Conservation (phyloP, 2,113 vertebrate genomes). For the Paramormyrops kingsleyae region DNA sequence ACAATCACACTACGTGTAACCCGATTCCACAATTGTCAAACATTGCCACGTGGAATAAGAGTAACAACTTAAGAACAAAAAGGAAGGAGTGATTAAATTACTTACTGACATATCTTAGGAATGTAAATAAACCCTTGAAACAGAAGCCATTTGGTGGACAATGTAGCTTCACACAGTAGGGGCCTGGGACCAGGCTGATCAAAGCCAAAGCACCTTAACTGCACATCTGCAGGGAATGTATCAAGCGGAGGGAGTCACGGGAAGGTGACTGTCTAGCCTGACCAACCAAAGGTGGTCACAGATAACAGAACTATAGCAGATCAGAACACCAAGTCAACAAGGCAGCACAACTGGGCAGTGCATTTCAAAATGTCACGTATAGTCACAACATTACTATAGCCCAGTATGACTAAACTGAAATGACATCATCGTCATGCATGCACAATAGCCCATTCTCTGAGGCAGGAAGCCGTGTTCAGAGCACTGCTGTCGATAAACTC, state of each 20-base stretch:
- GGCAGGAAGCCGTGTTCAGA: conserved; percentile 39
- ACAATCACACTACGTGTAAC: background rate
- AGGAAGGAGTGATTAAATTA: background rate
- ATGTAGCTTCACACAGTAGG: conserved; percentile 20
- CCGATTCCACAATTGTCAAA: background rate
- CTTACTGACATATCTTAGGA: background rate
- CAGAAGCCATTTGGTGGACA: conserved; percentile 1
- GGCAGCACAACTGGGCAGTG: conserved; percentile 14
- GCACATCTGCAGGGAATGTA: conserved; percentile 23
- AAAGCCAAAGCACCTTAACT: conserved; percentile 32
- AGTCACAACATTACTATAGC: background rate
- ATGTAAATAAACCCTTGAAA: background rate
- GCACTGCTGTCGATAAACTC: conserved; percentile 33
- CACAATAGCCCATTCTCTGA: conserved; percentile 44
- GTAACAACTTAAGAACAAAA: background rate
- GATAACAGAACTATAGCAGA: conserved; percentile 38
- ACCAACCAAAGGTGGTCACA: conserved; percentile 17
- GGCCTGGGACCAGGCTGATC: conserved; percentile 16
- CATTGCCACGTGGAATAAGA: background rate
- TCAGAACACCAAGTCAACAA: conserved; percentile 1
- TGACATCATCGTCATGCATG: conserved; percentile 25
- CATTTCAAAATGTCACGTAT: conserved; percentile 20
- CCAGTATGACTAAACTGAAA: conserved; percentile 8
- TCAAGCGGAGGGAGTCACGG: conserved; percentile 21
- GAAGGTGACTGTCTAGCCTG: conserved; percentile 28